Conservation (phyloP, 53 echinoderm and acorn worm species). For the Paracentrotus lividus region DNA sequence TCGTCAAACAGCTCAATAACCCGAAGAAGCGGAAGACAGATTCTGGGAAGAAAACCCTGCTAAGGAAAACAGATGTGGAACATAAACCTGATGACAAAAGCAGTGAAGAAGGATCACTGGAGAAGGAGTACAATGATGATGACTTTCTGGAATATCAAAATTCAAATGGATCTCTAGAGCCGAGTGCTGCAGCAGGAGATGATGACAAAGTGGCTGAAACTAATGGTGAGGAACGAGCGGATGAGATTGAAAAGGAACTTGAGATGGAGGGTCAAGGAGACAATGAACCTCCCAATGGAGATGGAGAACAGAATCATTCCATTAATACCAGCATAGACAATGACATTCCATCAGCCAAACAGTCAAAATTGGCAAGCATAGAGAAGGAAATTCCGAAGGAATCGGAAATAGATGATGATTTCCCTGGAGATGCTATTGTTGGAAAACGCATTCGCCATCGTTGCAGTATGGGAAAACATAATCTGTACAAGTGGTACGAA, state of each 20-base stretch:
- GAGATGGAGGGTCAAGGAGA: not conserved
- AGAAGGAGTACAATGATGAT: conserved; percentile 36
- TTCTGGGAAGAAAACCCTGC: not conserved
- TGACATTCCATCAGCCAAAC: not conserved
- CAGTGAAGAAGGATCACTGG: not conserved
- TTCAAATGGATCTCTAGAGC: not conserved
- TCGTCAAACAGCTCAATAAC: conserved; percentile 47
- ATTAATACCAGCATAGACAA: not conserved
- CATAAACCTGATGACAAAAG: not conserved
- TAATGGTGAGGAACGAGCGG: not conserved
- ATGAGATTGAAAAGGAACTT: not conserved
- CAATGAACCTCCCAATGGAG: not conserved
- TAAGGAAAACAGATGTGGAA: not conserved
- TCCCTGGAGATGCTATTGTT: conserved; percentile 52
- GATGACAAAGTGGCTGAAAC: not conserved
- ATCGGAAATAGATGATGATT: not conserved
- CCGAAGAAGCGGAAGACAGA: conserved; percentile 45
- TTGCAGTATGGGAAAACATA: conserved; percentile 20
- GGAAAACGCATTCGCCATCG: conserved; percentile 50
- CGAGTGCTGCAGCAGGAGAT: not conserved
- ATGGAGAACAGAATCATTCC: not conserved
- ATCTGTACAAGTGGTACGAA: conserved; percentile 55
- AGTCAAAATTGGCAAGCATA: not conserved
- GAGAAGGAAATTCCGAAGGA: not conserved
- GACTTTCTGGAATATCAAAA: conserved; percentile 54